Percentiles rank a stretch among this genome's conserved stretches.
Evolutionary conservation across 1,140 invertebrate species (phyloP).

Genomic region (Ceratina calcarata): DNA sequence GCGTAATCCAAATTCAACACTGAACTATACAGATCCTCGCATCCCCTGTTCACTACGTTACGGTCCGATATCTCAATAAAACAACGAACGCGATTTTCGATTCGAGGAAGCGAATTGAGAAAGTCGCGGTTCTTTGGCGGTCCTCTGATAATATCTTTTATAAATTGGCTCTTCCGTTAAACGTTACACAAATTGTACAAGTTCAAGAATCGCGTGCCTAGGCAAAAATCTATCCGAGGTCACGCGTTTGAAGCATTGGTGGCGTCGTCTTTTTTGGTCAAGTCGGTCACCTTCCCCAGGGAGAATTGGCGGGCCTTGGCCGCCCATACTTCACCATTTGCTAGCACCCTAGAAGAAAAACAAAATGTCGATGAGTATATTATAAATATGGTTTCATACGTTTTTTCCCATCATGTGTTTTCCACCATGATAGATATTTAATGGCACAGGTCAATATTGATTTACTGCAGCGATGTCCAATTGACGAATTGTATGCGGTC

Average conservation of each 20-base stretch:
- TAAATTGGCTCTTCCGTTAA: slow-evolving; percentile 23
- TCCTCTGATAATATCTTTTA: slow-evolving; percentile 14
- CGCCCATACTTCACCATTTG: slow-evolving; percentile 74
- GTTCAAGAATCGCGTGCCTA: slow-evolving; percentile 53
- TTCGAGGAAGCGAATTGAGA: slow-evolving; percentile 10
- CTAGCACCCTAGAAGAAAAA: slow-evolving; percentile 70
- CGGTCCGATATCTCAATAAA: slow-evolving; percentile 25
- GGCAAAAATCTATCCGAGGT: slow-evolving; percentile 57
- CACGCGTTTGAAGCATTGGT: slow-evolving; percentile 67
- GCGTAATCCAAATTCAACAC: neutral
- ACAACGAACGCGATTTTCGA: neutral
- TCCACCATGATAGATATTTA: too few relatives aligned
- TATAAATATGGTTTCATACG: neutral
- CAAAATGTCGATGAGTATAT: neutral
- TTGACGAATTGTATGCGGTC: too few relatives aligned
- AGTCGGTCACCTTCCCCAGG: slow-evolving; percentile 57
- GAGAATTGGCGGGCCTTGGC: slow-evolving; percentile 73
- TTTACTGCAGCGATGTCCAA: too few relatives aligned
- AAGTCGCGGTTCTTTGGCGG: neutral
- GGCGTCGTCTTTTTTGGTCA: slow-evolving; percentile 56
- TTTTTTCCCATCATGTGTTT: neutral
- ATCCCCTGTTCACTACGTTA: neutral
- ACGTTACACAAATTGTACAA: slow-evolving; percentile 58
- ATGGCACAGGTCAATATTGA: too few relatives aligned
- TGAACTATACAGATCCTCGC: slow-evolving; percentile 27